phyloP scores from a whole-genome alignment of 2,797 vertebrate genomes.

The Staurois parvus region DNA sequence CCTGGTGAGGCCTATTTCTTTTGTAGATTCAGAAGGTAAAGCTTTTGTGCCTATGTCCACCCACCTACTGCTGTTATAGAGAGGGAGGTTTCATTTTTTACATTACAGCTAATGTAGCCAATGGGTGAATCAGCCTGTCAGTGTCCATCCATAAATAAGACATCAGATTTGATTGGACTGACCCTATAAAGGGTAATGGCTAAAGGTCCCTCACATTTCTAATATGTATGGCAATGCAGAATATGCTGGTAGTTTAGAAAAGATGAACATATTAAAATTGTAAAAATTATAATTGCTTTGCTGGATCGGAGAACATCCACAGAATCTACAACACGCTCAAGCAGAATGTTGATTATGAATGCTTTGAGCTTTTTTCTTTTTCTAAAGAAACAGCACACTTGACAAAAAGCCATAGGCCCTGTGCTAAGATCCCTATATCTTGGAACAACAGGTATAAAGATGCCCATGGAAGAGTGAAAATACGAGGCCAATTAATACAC shows the following conservation, averaged over 20 bases:
- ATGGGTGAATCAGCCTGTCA: background rate
- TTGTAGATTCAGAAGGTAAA: too few relatives aligned
- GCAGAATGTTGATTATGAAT: too few relatives aligned
- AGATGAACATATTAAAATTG: background rate
- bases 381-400: too few relatives aligned
- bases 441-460: too few relatives aligned
- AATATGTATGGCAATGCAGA: background rate
- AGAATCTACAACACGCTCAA: background rate
- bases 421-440: too few relatives aligned
- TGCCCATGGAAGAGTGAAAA: too few relatives aligned
- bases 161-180: too few relatives aligned
- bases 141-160: too few relatives aligned
- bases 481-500: too few relatives aligned
- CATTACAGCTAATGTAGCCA: too few relatives aligned
- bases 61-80: background rate
- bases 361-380: background rate
- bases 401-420: too few relatives aligned
- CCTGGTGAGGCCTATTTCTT: too few relatives aligned
- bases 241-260: conserved; percentile 3
- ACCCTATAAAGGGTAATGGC: background rate
- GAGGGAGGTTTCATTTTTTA: background rate
- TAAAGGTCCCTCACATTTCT: background rate
- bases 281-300: background rate
- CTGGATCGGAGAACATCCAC: background rate
- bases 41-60: background rate